Percentiles rank a stretch among this genome's conserved stretches.
Evolutionary conservation across 2,797 vertebrate species (phyloP).

Genomic region (Gouania willdenowi): DNA sequence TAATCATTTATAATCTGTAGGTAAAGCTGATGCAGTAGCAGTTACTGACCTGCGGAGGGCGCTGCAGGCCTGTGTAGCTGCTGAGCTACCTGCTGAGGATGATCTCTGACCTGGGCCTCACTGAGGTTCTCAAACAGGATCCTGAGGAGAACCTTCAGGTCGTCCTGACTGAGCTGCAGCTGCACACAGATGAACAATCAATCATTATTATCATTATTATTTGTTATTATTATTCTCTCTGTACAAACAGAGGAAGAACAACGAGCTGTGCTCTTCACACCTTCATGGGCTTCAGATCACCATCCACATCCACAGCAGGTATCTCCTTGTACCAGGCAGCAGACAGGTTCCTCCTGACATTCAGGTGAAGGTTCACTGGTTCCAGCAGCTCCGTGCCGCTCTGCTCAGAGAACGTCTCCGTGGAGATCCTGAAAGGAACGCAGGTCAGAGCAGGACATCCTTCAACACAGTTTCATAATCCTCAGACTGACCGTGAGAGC

Average conservation of each 20-base stretch:
- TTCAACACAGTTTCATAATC: neutral
- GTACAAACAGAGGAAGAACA: too few species aligned
- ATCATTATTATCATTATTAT: too few species aligned
- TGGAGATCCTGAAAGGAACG: conserved; percentile 36
- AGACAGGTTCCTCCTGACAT: conserved; percentile 87
- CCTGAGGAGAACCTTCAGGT: conserved; percentile 84
- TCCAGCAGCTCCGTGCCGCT: conserved; percentile 80
- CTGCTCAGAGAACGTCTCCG: conserved; percentile 9
- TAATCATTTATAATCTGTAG: too few species aligned
- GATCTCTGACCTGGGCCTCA: conserved; percentile 56
- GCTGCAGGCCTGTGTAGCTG: neutral
- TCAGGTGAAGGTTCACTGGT: conserved; percentile 86
- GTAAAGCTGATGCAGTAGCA: too few species aligned
- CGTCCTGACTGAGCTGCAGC: conserved; percentile 90
- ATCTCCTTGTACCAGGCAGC: conserved; percentile 85
- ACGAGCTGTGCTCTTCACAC: conserved; percentile 67
- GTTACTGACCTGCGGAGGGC: conserved; percentile 58
- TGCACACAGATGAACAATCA: conserved; percentile 22
- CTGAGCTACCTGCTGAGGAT: conserved; percentile 40
- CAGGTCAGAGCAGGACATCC: neutral
- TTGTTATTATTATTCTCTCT: too few species aligned
- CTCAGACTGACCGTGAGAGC: conserved; percentile 87
- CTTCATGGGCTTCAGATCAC: conserved; percentile 91
- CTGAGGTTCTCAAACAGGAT: conserved; percentile 89
- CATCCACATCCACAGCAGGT: conserved; percentile 83